Conservation (phyloP, 37 sponge, comb jelly and placozoan species). For the Aplysina aerophoba region DNA sequence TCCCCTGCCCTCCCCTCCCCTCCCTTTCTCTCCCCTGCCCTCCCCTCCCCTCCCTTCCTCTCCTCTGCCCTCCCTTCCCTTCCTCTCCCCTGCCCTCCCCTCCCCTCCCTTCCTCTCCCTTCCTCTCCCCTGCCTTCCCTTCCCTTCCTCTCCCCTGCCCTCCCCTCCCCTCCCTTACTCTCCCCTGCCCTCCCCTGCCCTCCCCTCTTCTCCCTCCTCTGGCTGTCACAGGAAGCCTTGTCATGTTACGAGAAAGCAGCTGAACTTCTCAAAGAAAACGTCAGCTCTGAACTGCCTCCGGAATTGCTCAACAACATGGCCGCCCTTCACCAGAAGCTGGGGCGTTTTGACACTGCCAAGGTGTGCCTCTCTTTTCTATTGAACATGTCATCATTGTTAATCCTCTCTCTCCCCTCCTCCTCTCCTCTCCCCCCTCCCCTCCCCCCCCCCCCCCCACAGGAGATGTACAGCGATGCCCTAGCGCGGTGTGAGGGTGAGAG, state of each 20-base stretch:
- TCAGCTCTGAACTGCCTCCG: slow-evolving; percentile 87
- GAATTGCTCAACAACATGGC: slow-evolving; percentile 96
- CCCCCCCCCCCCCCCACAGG: slow-evolving; percentile 40
- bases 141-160: background rate
- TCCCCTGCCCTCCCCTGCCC: too few species aligned
- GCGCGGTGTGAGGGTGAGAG: slow-evolving; percentile 80
- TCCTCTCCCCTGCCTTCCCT: background rate
- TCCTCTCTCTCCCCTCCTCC: background rate
- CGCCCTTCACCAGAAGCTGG: slow-evolving; percentile 74
- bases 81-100: background rate
- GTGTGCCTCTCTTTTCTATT: too few species aligned
- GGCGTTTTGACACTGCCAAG: slow-evolving; percentile 62
- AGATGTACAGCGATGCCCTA: slow-evolving; percentile 81
- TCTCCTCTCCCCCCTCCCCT: background rate
- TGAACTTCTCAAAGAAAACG: slow-evolving; percentile 77
- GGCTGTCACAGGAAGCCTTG: slow-evolving; percentile 71
- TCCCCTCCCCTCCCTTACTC: too few species aligned
- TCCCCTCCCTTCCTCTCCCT: slow-evolving; percentile 5
- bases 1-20: too few species aligned
- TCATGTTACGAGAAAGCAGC: slow-evolving; percentile 86
- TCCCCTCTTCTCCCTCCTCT: background rate
- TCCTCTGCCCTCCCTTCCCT: background rate
- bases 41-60: too few species aligned
- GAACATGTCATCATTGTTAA: too few species aligned
- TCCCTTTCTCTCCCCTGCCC: too few species aligned